Base-by-base conservation (phyloP, 2,113 vertebrate genomes). In the Hipposideros armiger region DNA sequence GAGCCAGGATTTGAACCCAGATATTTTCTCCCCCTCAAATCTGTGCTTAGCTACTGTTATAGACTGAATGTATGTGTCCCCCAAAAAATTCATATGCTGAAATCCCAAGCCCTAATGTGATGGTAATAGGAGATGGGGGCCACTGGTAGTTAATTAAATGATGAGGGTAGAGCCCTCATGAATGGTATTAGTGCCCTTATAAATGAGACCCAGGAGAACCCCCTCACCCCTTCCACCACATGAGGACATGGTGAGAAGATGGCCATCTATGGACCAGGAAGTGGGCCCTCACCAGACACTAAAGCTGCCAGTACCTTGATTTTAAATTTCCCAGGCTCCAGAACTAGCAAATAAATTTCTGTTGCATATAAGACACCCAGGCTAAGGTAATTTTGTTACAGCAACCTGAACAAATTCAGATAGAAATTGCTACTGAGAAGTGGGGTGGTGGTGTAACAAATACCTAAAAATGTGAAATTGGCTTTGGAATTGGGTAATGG, bases 11-110 rank as follows among this genome's bases (percentile, higher is more conserved):
- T 90, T 54, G 22, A 95, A 92, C 19, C 11, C 64, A 20, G 8
- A 70, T 86, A 84, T 87, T 90, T 8, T 89, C 56, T 96, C 5
- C 36, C 40, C 92, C 47, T 24, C 19, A 28, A 91, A 92, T 81
- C 40, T 74, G 3, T 60, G 66, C 52, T 95, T 87, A 80, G 19
- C 81, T 56, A 80, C 26, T 87, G 19, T 24, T 58, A 81, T 40
- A 47, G 47, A 81, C 47, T 73, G 17, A 76, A 66, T 76, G 15
- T 45, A 20, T 36, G 16, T 70, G 7, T 30, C 32, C 5, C n/a
- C 10, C 6, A 1, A 11, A 20, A 40, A 72, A 80, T 28, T n/a
- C 64, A 70, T n/a, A 52, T 72, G 24, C 40, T 81, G 22, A 73
- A 87, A 81, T 72, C 17, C 64, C 54, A 81, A 74, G 8, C 24